A percentile compares a stretch with the other conserved stretches of the same genome.
Conservation (phyloP, 2,797 vertebrate species). For the Fistularia commersonii region DNA sequence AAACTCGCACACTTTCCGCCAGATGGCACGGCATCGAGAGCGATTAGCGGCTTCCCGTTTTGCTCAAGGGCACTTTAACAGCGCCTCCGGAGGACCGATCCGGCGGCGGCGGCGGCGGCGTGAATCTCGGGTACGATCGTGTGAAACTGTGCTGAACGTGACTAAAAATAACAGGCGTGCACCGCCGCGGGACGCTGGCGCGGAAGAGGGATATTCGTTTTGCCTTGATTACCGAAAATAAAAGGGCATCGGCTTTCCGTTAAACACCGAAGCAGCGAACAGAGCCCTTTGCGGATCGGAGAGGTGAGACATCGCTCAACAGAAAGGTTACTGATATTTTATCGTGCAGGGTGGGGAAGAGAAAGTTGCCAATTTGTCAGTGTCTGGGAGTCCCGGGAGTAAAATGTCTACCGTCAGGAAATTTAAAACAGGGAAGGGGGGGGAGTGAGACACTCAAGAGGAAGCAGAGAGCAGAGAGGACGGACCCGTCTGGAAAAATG, state of each 20-base stretch:
- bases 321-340: too few species aligned
- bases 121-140: too few species aligned
- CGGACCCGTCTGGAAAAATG: slow-evolving; percentile 22
- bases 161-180: slow-evolving; percentile 49
- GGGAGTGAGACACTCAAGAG: background rate
- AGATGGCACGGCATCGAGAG: too few species aligned
- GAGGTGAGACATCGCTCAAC: slow-evolving; percentile 10
- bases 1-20: too few species aligned
- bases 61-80: too few species aligned
- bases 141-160: slow-evolving; percentile 17
- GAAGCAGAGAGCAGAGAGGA: slow-evolving; percentile 15
- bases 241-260: slow-evolving; percentile 45
- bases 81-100: too few species aligned
- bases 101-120: too few species aligned
- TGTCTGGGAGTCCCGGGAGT: slow-evolving; percentile 13
- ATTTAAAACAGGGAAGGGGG: slow-evolving; percentile 13
- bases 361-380: slow-evolving; percentile 11
- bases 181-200: slow-evolving; percentile 33
- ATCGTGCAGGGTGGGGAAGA: slow-evolving; percentile 1
- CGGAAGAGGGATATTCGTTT: slow-evolving; percentile 17
- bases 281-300: slow-evolving; percentile 20
- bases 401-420: slow-evolving; percentile 34
- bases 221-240: slow-evolving; percentile 38
- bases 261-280: slow-evolving; percentile 17
- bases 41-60: too few species aligned